Percentiles rank a stretch among this genome's conserved stretches.
These are phyloP conservation scores for Heliconius hermathena DNA, from an alignment of 1,140 invertebrate genomes.

Conservation along the genomic window DNA sequence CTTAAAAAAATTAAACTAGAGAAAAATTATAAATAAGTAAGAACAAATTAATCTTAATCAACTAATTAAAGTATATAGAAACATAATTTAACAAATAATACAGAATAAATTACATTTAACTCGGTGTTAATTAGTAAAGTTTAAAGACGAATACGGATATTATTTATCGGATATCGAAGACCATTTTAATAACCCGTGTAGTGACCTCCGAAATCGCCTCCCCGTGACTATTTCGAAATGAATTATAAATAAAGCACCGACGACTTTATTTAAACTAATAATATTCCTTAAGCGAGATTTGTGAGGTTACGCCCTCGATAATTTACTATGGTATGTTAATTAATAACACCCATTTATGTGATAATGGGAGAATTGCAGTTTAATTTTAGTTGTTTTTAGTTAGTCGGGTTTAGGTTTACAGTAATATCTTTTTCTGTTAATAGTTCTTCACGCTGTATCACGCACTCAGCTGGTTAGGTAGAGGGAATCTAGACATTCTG, in stretches of 20 bases:
- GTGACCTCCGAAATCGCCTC: slow-evolving; percentile 16
- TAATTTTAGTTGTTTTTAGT: neutral
- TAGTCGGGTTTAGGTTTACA: too few relatives aligned
- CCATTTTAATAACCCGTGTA: slow-evolving; percentile 35
- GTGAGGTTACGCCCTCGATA: slow-evolving; percentile 51
- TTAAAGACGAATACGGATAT: too few relatives aligned
- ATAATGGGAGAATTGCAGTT: neutral
- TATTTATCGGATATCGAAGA: neutral
- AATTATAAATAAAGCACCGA: slow-evolving; percentile 53
- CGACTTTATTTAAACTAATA: slow-evolving; percentile 60
- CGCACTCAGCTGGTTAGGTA: too few relatives aligned
- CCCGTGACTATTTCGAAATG: slow-evolving; percentile 43
- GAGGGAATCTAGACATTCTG: too few relatives aligned
- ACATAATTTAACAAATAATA: too few relatives aligned
- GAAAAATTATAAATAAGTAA: neutral
- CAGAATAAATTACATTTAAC: too few relatives aligned
- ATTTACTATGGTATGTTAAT: slow-evolving; percentile 32
- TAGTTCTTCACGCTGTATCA: too few relatives aligned
- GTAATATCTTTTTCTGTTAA: too few relatives aligned
- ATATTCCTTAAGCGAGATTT: slow-evolving; percentile 60
- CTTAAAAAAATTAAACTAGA: neutral
- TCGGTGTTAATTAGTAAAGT: too few relatives aligned
- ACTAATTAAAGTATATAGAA: too few relatives aligned
- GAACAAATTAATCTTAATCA: neutral
- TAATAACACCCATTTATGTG: slow-evolving; percentile 34